Evolutionary conservation across 2,797 vertebrate species (phyloP).

Genomic region (Eulemur rubriventer): DNA sequence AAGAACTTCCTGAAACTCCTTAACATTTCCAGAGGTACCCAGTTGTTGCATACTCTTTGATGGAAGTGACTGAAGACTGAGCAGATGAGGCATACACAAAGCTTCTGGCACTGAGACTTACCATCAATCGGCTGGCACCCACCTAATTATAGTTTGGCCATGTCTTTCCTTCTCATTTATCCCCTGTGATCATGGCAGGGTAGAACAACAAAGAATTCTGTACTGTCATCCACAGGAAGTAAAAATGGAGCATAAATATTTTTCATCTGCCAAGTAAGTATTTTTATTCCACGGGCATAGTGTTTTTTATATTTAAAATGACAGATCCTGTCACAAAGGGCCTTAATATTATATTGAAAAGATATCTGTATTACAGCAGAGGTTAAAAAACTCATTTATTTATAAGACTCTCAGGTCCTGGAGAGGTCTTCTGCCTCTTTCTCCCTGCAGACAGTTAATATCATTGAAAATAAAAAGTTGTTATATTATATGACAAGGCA

Average conservation of each 20-base stretch:
- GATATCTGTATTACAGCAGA: slow-evolving; percentile 68
- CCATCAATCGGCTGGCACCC: neutral
- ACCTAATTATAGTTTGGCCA: neutral
- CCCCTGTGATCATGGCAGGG: neutral
- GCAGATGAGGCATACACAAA: neutral
- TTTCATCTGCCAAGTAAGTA: slow-evolving; percentile 47
- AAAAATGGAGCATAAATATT: slow-evolving; percentile 66
- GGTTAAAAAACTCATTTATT: slow-evolving; percentile 76
- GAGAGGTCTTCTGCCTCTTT: slow-evolving; percentile 70
- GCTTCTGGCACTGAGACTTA: neutral
- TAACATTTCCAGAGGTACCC: neutral
- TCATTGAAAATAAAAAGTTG: slow-evolving; percentile 66
- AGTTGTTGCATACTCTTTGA: neutral
- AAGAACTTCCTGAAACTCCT: neutral
- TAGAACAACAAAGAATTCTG: slow-evolving; percentile 36
- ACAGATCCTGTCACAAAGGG: slow-evolving; percentile 47
- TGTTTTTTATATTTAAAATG: slow-evolving; percentile 73
- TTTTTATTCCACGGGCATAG: slow-evolving; percentile 65
- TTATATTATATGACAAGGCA: slow-evolving; percentile 61
- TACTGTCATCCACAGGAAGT: slow-evolving; percentile 50
- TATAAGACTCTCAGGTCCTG: slow-evolving; percentile 58
- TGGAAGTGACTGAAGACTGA: neutral
- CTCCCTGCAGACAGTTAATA: slow-evolving; percentile 71
- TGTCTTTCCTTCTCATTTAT: neutral
- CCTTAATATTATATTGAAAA: slow-evolving; percentile 73